Evolutionary conservation across 2,888 invertebrate genomes (phyloP), one percentile per base, ranked within the genome.

Genomic region (Idaea dimidiata): DNA sequence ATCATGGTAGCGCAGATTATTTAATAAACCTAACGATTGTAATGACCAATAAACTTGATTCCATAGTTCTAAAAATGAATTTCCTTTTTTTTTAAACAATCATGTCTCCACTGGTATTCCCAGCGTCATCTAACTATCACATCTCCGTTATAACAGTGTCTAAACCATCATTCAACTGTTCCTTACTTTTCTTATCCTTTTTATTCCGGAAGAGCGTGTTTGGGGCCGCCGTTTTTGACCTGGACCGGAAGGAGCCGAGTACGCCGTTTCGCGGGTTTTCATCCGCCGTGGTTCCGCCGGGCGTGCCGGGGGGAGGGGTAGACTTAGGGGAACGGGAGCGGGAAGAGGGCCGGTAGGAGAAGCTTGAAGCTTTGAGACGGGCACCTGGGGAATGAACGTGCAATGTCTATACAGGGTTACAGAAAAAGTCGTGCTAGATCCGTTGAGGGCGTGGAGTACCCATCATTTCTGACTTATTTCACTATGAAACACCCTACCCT

Each of bases 161-260:
- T 0, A 83, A 83, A 57, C 84, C 88, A 7, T 77, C 74, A 7
- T 77, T 71, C 14, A 72, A 61, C 0, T 81, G 75, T 61, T 84
- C 83, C 65, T 74, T 81, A 73, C 75, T 81, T 62, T 76, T 75
- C 68, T 80, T 82, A 17, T 85, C 83, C 55, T 18, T 14, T 14
- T 80, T 84, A 65, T 79, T 82, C 56, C 82, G 72, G 72, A 91
- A 87, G 79, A 90, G 84, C 1, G 90, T 89, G 8, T 83, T 89
- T 2, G 79, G 75, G 17, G 86, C 86, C 66, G 86, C 86, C 7
- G 80, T 73, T 4, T 82, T 69, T 0, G 86, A 80, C 0, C 64
- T 70, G 7, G 24, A 24, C 0, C 69, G 16, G 67, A 86, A 86
- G 1, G 84, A 84, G 24, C 82, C 81, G 0, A 80, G 82, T 3